Evolutionary conservation across 1,140 invertebrate species (phyloP).

Genomic region (Frieseomelitta varia): DNA sequence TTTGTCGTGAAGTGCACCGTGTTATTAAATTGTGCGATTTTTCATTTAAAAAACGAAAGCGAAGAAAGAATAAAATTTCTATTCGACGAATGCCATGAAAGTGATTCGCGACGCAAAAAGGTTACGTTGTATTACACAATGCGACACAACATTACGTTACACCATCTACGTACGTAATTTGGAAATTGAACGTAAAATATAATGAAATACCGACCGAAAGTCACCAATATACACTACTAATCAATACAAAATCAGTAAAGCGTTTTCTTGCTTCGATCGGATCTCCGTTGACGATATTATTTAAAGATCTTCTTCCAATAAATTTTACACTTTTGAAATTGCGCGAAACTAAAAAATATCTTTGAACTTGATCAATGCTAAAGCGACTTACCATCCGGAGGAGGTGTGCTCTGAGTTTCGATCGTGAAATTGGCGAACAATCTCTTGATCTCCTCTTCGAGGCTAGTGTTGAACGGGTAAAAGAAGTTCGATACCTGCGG

Average conservation of each 20-base stretch:
- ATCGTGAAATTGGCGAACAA: constrained; percentile 65
- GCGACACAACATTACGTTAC: not conserved
- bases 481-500: constrained; percentile 55
- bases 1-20: not conserved
- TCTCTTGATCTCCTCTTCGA: constrained; percentile 72
- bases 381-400: constrained; percentile 22
- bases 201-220: no score
- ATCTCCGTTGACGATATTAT: not conserved
- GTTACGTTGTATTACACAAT: not conserved
- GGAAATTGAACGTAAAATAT: not conserved
- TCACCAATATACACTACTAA: not conserved
- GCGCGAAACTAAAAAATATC: not conserved
- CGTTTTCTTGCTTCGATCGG: not conserved
- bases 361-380: not conserved
- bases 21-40: not conserved
- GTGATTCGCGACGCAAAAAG: not conserved
- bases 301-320: not conserved
- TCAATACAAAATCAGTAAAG: not conserved
- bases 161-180: not conserved
- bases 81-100: not conserved
- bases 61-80: not conserved
- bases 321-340: not conserved
- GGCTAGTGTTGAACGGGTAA: constrained; percentile 72
- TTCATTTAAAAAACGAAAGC: not conserved
- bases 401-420: not conserved